Base-by-base conservation (phyloP, 2,113 vertebrate genomes). In the Gambusia holbrooki region DNA sequence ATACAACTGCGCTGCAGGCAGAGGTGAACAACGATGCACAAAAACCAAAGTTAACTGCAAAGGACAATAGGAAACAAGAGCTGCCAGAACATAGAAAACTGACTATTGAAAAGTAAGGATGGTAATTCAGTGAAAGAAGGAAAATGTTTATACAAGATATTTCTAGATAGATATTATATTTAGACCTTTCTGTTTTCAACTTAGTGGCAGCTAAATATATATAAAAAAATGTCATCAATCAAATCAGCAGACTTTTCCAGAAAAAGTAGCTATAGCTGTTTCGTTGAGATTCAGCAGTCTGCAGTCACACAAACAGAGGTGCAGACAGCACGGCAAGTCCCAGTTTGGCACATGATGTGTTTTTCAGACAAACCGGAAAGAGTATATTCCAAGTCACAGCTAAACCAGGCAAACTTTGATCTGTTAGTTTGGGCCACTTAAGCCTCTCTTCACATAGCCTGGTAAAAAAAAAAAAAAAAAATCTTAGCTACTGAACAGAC, bases 1-100 rank as follows among this genome's bases (percentile, higher is more conserved):
- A 86, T 79, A 73, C 48, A 73, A 66, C 68, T 25, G 5, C 29
- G 74, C 88, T 84, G 83, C 74, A 81, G 90, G 86, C 87, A 79
- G 81, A 73, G 62, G 65, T 74, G 33, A 73, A 58, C 72, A 17
- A 73, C 29, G 27, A 58, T 74, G 58, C 3, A 5, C 32, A 70
- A 71, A 48, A 75, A 62, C 12, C 25, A 54, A 30, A 29, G 32
- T 29, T 67, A 9, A 45, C n/a, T 30, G 30, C 70, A 22, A 35
- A 27, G 33, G n/a, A 68, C 30, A 13, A 13, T 29, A 42, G 40
- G n/a, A 60, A 61, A 76, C 14, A 22, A 27, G 60, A 27, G 60
- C 4, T 1, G 28, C 14, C 66, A 28, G 58, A 42, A 25, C 29
- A 61, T 12, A 45, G 19, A 54, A 69, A 19, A 30, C 54, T 51